These are phyloP conservation scores for Siniperca knerii DNA, from an alignment of 2,113 vertebrate genomes.

Conservation along the genomic window DNA sequence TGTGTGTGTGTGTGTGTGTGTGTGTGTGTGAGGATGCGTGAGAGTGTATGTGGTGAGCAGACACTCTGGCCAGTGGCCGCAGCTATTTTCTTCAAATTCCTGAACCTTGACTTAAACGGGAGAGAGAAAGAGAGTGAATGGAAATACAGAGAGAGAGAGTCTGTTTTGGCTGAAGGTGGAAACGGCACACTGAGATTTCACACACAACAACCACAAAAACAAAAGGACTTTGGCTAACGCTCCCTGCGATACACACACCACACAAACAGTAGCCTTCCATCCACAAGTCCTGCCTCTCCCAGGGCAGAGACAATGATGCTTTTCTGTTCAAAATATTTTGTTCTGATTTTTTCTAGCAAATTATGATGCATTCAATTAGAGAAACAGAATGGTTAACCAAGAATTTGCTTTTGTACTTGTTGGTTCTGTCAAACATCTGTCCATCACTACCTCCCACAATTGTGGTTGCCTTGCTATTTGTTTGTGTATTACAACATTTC, in stretches of 20 bases:
- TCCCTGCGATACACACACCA: constrained; percentile 24
- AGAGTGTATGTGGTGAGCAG: constrained; percentile 39
- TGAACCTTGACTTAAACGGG: constrained; percentile 54
- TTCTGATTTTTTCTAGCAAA: background rate
- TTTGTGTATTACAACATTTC: background rate
- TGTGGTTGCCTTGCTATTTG: background rate
- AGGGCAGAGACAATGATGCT: background rate
- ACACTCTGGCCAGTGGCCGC: constrained; percentile 55
- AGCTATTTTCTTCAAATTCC: constrained; percentile 80
- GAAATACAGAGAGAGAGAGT: constrained; percentile 23
- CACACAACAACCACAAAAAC: constrained; percentile 50
- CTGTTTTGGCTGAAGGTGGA: constrained; percentile 37
- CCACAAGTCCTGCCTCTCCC: background rate
- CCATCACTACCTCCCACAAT: background rate
- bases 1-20: constrained; percentile 10
- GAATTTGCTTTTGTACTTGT: background rate
- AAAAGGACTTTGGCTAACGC: constrained; percentile 22
- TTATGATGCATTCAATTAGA: background rate
- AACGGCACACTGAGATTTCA: constrained; percentile 27
- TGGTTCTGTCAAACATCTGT: background rate
- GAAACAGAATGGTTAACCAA: background rate
- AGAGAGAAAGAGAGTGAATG: background rate
- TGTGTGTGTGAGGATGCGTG: constrained; percentile 26
- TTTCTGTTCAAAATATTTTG: background rate
- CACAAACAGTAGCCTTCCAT: background rate